phyloP scores from a whole-genome alignment of 2,113 vertebrate species.

The Canis aureus region DNA sequence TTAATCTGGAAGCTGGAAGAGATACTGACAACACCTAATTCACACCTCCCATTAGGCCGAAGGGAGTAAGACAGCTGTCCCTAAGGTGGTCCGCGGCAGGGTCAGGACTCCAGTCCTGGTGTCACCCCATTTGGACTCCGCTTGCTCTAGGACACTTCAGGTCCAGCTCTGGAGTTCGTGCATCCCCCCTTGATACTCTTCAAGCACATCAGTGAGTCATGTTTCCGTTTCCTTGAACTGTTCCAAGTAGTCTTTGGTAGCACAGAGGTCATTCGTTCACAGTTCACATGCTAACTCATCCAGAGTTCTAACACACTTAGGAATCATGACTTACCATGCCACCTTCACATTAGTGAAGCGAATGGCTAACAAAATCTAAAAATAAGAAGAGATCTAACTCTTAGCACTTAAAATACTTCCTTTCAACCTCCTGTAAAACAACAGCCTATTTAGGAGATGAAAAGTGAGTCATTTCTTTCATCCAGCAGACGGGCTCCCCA shows the following conservation, averaged over 20 bases:
- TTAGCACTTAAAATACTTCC: slow-evolving; percentile 73
- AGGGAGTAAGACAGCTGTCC: slow-evolving; percentile 3
- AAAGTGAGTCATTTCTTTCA: slow-evolving; percentile 79
- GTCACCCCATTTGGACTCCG: not conserved
- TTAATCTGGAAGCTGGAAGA: not conserved
- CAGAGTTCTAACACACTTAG: slow-evolving; percentile 66
- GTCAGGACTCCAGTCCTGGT: slow-evolving; percentile 55
- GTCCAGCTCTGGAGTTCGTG: not conserved
- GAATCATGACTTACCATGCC: not conserved
- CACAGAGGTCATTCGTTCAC: slow-evolving; percentile 81
- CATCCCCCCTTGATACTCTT: slow-evolving; percentile 44
- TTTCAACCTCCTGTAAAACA: slow-evolving; percentile 78
- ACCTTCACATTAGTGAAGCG: slow-evolving; percentile 76
- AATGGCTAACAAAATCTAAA: slow-evolving; percentile 78
- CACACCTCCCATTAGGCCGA: not conserved
- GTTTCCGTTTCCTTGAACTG: slow-evolving; percentile 77
- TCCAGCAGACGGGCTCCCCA: slow-evolving; percentile 70
- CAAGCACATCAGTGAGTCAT: slow-evolving; percentile 82
- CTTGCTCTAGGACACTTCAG: not conserved
- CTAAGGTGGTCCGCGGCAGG: slow-evolving; percentile 9
- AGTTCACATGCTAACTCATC: slow-evolving; percentile 48
- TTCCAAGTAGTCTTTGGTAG: slow-evolving; percentile 82
- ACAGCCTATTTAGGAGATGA: slow-evolving; percentile 68
- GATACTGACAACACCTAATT: not conserved
- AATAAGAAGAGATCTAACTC: slow-evolving; percentile 75